phyloP scores from a whole-genome alignment of 2,888 invertebrate species.

The Anticlea derivata region DNA sequence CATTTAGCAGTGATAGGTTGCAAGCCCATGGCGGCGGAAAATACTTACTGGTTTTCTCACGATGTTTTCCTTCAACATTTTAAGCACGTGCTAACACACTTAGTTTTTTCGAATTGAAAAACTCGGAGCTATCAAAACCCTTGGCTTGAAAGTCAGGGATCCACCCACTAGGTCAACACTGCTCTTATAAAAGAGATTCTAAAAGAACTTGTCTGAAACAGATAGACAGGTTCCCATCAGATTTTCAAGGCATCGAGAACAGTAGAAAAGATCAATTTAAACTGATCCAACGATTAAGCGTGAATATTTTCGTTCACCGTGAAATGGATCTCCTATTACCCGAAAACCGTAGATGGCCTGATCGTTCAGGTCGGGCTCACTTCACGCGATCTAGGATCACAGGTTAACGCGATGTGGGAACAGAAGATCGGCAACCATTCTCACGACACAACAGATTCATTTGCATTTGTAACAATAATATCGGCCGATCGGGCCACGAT shows the following conservation, averaged over 20 bases:
- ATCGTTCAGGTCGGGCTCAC: conserved; percentile 44
- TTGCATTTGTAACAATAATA: conserved; percentile 55
- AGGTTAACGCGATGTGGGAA: conserved; percentile 69
- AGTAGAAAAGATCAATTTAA: background rate
- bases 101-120: too few species aligned
- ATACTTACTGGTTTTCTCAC: too few species aligned
- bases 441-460: conserved; percentile 52
- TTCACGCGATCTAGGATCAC: conserved; percentile 61
- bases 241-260: background rate
- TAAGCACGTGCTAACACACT: too few species aligned
- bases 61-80: too few species aligned
- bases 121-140: too few species aligned
- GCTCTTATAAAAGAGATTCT: too few species aligned
- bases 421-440: conserved; percentile 46
- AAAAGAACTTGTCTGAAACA: too few species aligned
- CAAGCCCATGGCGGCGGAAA: too few species aligned
- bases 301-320: conserved; percentile 1
- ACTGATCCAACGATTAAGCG: background rate
- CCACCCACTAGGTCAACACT: too few species aligned
- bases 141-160: too few species aligned
- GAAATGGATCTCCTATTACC: conserved; percentile 24
- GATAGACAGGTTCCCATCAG: too few species aligned
- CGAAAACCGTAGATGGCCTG: conserved; percentile 37
- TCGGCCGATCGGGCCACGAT: conserved; percentile 42
- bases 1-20: too few species aligned